Conservation (phyloP, 2,113 vertebrate species). For the Uropsilus gracilis region DNA sequence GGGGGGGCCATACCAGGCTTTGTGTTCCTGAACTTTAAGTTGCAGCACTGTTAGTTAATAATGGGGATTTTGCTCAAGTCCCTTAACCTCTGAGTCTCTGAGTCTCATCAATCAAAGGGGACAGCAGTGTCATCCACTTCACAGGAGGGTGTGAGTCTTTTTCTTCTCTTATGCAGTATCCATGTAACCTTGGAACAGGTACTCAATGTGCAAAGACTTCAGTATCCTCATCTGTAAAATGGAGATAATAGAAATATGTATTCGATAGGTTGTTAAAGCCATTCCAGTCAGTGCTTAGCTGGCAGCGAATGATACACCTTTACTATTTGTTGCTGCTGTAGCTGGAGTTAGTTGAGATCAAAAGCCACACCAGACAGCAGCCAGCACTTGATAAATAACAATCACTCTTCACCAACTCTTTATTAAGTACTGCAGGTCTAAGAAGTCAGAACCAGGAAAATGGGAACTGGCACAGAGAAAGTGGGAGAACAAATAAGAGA, state of each 20-base stretch:
- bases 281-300: background rate
- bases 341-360: background rate
- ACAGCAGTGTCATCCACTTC: background rate
- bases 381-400: accelerated
- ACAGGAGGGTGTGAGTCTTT: background rate
- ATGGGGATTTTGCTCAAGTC: background rate
- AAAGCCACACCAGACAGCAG: too few relatives aligned
- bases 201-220: background rate
- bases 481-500: background rate
- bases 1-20: background rate
- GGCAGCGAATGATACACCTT: background rate
- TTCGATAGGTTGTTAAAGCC: background rate
- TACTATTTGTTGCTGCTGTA: background rate
- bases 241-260: background rate
- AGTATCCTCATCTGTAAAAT: slow-evolving; percentile 12
- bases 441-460: background rate
- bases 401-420: background rate
- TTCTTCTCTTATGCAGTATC: background rate
- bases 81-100: background rate
- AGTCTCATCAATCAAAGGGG: background rate
- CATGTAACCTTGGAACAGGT: background rate
- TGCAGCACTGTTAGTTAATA: background rate
- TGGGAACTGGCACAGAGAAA: background rate
- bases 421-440: background rate
- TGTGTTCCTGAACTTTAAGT: background rate